Conservation (phyloP, 2,113 vertebrate species). For the Okapia johnstoni region DNA sequence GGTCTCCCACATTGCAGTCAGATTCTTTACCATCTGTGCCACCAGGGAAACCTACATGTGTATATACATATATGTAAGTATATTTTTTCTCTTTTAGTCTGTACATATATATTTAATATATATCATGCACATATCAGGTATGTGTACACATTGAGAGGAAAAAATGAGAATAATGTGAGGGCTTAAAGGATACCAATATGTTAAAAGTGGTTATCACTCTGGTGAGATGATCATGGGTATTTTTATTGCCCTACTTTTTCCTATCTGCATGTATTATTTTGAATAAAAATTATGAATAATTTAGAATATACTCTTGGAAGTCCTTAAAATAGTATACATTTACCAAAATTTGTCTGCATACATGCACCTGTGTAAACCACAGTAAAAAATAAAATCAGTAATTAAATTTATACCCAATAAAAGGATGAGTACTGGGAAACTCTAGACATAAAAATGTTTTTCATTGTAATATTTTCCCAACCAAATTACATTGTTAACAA, state of each 20-base stretch:
- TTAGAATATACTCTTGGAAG: neutral
- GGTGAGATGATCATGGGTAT: neutral
- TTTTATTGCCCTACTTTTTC: neutral
- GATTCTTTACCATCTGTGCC: neutral
- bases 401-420: neutral
- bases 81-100: neutral
- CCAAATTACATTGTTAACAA: neutral
- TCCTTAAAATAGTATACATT: neutral
- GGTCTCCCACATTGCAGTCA: neutral
- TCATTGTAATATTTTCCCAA: neutral
- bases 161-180: constrained; percentile 22
- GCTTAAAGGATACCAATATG: neutral
- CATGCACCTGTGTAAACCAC: neutral
- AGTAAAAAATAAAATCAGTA: neutral
- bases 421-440: neutral
- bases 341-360: neutral
- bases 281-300: neutral
- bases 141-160: neutral
- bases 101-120: neutral
- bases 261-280: neutral
- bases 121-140: neutral
- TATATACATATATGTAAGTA: neutral
- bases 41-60: neutral
- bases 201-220: neutral
- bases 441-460: neutral